Percentiles rank a stretch among this genome's conserved stretches.
Evolutionary conservation across 2,797 vertebrate species (phyloP).

Genomic region (Salmo trutta): DNA sequence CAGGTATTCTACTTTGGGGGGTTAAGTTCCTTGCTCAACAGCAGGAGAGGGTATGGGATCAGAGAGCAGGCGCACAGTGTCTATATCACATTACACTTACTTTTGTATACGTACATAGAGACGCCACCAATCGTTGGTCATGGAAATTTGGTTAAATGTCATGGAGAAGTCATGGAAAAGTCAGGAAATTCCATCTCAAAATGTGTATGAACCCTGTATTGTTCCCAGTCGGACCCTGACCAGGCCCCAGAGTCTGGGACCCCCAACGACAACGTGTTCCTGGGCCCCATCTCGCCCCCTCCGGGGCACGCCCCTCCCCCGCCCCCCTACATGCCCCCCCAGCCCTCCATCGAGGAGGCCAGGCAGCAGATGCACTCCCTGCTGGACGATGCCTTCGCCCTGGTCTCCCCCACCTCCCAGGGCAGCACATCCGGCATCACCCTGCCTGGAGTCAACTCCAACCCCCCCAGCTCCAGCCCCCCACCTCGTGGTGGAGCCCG

Average conservation of each 20-base stretch:
- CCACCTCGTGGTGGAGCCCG: slow-evolving; percentile 72
- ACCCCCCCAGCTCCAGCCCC: slow-evolving; percentile 61
- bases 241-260: slow-evolving; percentile 85
- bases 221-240: slow-evolving; percentile 90
- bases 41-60: no score
- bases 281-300: slow-evolving; percentile 77
- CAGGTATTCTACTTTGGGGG: no score
- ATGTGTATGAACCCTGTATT: not conserved
- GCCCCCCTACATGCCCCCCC: slow-evolving; percentile 82
- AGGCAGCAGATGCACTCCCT: slow-evolving; percentile 91
- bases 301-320: slow-evolving; percentile 77
- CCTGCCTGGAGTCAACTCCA: slow-evolving; percentile 70
- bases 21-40: no score
- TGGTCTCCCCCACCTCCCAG: slow-evolving; percentile 84
- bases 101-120: no score
- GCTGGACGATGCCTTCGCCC: slow-evolving; percentile 87
- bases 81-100: no score
- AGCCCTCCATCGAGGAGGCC: slow-evolving; percentile 88
- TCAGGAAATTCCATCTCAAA: not conserved
- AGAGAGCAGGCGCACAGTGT: no score
- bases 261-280: slow-evolving; percentile 84
- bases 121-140: no score
- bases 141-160: no score
- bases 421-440: slow-evolving; percentile 63
- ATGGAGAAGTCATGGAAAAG: not conserved